These are phyloP conservation scores for Riparia riparia DNA, from an alignment of 2,113 vertebrate species.

Conservation along the genomic window DNA sequence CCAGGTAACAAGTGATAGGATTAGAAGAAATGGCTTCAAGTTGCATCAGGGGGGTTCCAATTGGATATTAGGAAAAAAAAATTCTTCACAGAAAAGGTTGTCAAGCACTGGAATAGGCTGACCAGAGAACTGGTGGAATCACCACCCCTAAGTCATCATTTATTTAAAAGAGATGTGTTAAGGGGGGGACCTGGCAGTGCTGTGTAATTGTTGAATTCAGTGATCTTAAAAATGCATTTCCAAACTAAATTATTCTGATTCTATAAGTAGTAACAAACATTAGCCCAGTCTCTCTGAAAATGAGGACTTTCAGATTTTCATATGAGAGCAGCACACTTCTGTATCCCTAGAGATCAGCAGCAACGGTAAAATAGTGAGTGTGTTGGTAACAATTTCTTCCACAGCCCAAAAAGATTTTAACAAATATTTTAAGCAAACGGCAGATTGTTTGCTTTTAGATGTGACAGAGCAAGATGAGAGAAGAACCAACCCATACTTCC, in stretches of 20 bases:
- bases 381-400: background rate
- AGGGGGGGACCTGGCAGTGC: background rate
- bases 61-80: background rate
- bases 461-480: background rate
- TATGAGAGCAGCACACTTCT: background rate
- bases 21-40: background rate
- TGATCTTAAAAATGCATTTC: background rate
- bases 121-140: background rate
- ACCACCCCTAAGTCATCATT: background rate
- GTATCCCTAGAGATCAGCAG: background rate
- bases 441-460: background rate
- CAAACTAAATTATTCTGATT: background rate
- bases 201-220: background rate
- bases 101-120: background rate
- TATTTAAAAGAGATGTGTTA: background rate
- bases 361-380: background rate
- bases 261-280: background rate
- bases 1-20: background rate
- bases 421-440: background rate
- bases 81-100: background rate
- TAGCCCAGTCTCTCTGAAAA: background rate
- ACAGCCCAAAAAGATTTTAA: background rate
- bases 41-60: background rate
- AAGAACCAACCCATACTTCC: background rate
- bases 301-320: background rate